Evolutionary conservation across 1,140 invertebrate species (phyloP).

Genomic region (Lamellibrachia luymesi): DNA sequence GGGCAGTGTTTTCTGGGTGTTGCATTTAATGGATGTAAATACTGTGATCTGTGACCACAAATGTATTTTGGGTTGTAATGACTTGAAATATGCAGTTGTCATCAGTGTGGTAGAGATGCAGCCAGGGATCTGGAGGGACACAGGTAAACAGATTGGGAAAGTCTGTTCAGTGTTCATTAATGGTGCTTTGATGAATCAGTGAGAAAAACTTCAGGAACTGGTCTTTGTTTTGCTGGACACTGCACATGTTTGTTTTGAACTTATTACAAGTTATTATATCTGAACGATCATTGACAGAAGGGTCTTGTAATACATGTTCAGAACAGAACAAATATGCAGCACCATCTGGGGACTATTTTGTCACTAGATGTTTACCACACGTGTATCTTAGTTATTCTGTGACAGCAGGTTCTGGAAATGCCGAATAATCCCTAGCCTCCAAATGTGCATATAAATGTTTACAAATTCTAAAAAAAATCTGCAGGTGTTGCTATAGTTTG

Average conservation of each 20-base stretch:
- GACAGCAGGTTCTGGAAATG: not conserved
- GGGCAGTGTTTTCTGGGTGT: not conserved
- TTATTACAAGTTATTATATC: not conserved
- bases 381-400: too few species aligned
- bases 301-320: not conserved
- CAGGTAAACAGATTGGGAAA: not conserved
- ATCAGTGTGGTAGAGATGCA: not conserved
- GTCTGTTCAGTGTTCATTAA: not conserved
- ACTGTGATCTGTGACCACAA: not conserved
- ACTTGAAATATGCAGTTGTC: not conserved
- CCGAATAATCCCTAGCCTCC: not conserved
- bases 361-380: not conserved
- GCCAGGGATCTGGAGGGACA: not conserved
- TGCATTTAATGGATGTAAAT: not conserved
- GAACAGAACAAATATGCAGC: not conserved
- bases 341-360: not conserved
- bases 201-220: not conserved
- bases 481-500: not conserved
- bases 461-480: not conserved
- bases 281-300: not conserved
- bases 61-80: not conserved
- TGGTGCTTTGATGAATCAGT: not conserved
- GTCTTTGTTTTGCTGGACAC: not conserved
- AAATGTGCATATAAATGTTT: not conserved
- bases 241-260: not conserved